These are phyloP conservation scores for Hypsopygia costalis DNA, from an alignment of 2,888 invertebrate species.

Conservation along the genomic window DNA sequence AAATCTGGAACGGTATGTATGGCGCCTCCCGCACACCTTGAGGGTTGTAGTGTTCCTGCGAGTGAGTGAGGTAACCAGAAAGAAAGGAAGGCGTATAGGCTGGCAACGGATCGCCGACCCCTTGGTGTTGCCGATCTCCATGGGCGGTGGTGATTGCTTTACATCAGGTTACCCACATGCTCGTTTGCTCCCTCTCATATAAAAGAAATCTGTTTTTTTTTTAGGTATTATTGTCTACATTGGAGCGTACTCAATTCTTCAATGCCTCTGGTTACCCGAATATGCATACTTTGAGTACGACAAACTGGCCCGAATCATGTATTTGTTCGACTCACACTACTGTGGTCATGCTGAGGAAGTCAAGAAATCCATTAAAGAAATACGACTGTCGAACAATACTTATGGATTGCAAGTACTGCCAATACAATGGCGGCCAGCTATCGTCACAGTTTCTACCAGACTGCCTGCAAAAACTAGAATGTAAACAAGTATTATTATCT, in stretches of 20 bases:
- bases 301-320: slow-evolving; percentile 58
- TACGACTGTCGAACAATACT: slow-evolving; percentile 45
- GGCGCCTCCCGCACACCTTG: too few species aligned
- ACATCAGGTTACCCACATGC: too few species aligned
- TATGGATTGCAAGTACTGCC: slow-evolving; percentile 36
- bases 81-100: too few species aligned
- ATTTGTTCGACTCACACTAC: slow-evolving; percentile 50
- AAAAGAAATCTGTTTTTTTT: too few species aligned
- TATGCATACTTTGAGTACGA: slow-evolving; percentile 34
- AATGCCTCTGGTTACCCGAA: slow-evolving; percentile 51
- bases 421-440: slow-evolving; percentile 37
- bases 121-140: too few species aligned
- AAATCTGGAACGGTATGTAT: too few species aligned
- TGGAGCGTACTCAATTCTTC: slow-evolving; percentile 34
- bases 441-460: slow-evolving; percentile 40
- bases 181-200: too few species aligned
- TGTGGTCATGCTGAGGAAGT: slow-evolving; percentile 36
- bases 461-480: slow-evolving; percentile 45
- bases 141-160: too few species aligned
- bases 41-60: too few species aligned
- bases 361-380: slow-evolving; percentile 27
- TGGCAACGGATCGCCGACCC: too few species aligned
- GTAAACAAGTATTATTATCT: slow-evolving; percentile 26
- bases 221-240: slow-evolving; percentile 42
- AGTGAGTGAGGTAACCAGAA: too few species aligned